These are phyloP conservation scores for Xiphydria camelus DNA, from an alignment of 2,888 invertebrate species.

Conservation along the genomic window DNA sequence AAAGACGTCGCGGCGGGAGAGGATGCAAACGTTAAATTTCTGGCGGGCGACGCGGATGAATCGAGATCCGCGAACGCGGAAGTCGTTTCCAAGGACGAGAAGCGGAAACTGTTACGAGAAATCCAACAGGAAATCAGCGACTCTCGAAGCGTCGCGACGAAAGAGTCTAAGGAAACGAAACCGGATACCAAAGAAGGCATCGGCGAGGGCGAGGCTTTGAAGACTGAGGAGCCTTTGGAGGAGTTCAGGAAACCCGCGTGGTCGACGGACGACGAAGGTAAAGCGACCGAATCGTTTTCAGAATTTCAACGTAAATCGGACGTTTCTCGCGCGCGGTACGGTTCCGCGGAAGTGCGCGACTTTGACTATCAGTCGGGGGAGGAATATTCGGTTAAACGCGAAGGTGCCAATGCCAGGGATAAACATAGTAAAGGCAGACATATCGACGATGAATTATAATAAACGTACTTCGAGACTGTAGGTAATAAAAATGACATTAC, in stretches of 20 bases:
- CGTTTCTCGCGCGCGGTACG: slow-evolving; percentile 7
- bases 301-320: slow-evolving; percentile 21
- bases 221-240: slow-evolving; percentile 22
- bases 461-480: no score
- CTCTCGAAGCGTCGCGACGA: no score
- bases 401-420: slow-evolving; percentile 18
- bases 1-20: not conserved
- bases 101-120: slow-evolving; percentile 18
- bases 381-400: slow-evolving; percentile 18
- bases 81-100: not conserved
- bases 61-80: not conserved
- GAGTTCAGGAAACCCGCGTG: slow-evolving; percentile 25
- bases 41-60: not conserved
- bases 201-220: no score
- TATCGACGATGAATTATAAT: slow-evolving; percentile 45
- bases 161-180: no score
- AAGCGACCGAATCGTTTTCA: slow-evolving; percentile 14
- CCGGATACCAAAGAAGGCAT: no score
- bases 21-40: not conserved
- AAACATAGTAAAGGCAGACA: slow-evolving; percentile 30
- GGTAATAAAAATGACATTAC: no score
- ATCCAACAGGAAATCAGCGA: slow-evolving; percentile 13
- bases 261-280: slow-evolving; percentile 20
- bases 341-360: slow-evolving; percentile 3
- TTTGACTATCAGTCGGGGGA: slow-evolving; percentile 13